Evolutionary conservation across 2,113 vertebrate species (phyloP).

Genomic region (Ochotona curzoniae): DNA sequence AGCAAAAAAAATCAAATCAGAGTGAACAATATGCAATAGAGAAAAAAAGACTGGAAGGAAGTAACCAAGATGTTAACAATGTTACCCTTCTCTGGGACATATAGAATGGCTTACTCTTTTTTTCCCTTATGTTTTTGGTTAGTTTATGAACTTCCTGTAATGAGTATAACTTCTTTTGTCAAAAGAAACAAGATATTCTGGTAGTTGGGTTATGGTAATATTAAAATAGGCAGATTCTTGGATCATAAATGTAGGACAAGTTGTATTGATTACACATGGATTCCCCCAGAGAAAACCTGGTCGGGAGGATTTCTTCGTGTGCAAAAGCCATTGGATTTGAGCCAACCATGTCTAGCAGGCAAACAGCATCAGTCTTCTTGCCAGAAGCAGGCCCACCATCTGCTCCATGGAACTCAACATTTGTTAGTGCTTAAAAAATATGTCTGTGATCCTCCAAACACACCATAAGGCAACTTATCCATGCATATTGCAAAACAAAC

Average conservation of each 20-base stretch:
- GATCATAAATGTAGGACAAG: too few species aligned
- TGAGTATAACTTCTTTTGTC: background rate
- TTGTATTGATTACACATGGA: background rate
- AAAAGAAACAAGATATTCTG: background rate
- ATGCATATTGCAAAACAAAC: background rate
- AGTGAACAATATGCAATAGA: background rate
- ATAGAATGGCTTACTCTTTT: background rate
- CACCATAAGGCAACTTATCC: background rate
- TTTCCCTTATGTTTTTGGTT: constrained; percentile 26
- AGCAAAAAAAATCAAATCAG: constrained; percentile 40
- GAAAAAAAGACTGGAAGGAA: constrained; percentile 54
- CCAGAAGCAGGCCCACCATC: background rate
- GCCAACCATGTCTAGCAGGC: background rate
- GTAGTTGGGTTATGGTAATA: background rate
- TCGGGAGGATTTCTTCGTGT: background rate
- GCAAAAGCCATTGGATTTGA: background rate
- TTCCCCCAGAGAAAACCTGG: background rate
- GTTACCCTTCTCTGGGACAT: constrained; percentile 21
- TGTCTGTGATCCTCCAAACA: background rate
- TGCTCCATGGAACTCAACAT: background rate
- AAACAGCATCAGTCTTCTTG: background rate
- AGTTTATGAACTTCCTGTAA: constrained; percentile 14
- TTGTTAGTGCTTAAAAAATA: background rate
- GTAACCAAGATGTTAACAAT: background rate
- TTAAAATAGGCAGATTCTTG: background rate